These are phyloP conservation scores for Tribolium madens DNA, from an alignment of 1,140 invertebrate species.

Conservation along the genomic window DNA sequence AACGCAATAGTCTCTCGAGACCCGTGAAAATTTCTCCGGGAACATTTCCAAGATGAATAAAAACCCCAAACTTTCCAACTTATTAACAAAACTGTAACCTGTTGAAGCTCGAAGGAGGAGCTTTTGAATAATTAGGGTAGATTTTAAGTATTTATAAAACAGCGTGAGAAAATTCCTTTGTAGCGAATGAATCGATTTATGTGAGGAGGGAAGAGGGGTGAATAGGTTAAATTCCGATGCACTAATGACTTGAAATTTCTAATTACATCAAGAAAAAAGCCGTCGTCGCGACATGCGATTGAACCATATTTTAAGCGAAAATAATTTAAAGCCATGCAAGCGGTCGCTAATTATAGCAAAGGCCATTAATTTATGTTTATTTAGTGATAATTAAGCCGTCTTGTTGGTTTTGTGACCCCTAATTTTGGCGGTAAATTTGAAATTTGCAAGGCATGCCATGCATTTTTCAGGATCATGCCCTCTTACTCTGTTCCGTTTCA, in stretches of 20 bases:
- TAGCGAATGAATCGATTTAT: no score
- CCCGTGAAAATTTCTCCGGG: not conserved
- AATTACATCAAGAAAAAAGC: not conserved
- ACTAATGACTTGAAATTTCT: not conserved
- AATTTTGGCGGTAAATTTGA: not conserved
- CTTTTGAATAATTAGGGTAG: not conserved
- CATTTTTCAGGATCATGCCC: constrained; percentile 9
- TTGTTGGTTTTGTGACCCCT: not conserved
- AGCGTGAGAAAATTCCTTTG: not conserved
- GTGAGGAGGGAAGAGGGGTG: not conserved
- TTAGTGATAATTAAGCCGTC: not conserved
- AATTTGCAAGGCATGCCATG: not conserved
- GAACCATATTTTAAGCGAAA: constrained; percentile 34
- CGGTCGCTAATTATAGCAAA: not conserved
- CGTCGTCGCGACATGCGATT: not conserved
- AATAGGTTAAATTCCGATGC: not conserved
- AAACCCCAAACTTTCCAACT: constrained; percentile 7
- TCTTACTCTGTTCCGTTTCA: constrained; percentile 84
- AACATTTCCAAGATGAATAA: constrained; percentile 6
- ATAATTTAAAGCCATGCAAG: constrained; percentile 18
- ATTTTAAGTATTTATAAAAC: constrained; percentile 23
- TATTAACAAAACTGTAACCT: constrained; percentile 22
- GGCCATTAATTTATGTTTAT: not conserved
- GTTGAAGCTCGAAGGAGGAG: constrained; percentile 11
- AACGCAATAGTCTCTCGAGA: constrained; percentile 8